These are phyloP conservation scores for Brachystomella parvula DNA, from an alignment of 1,140 invertebrate species.

Conservation along the genomic window DNA sequence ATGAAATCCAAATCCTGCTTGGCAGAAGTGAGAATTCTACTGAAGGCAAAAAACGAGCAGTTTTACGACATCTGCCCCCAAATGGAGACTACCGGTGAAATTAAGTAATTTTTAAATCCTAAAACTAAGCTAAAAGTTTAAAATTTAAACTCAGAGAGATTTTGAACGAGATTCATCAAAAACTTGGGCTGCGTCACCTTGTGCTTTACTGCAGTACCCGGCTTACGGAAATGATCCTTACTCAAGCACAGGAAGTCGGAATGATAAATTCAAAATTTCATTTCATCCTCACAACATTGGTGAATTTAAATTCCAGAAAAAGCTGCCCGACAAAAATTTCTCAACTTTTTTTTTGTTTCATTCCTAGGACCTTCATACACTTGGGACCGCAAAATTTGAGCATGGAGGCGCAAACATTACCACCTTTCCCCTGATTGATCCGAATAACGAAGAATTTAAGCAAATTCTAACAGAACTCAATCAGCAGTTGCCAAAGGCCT, in stretches of 20 bases:
- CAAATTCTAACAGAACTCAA: not conserved
- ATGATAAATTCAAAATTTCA: constrained; percentile 66
- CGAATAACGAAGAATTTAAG: constrained; percentile 61
- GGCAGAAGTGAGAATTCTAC: not conserved
- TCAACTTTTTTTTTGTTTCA: too few relatives aligned
- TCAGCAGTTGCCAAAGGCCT: too few relatives aligned
- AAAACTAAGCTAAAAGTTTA: not conserved
- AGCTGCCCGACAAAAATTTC: too few relatives aligned
- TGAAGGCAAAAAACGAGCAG: not conserved
- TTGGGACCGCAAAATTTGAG: constrained; percentile 86
- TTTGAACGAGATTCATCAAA: constrained; percentile 66
- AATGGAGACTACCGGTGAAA: constrained; percentile 42
- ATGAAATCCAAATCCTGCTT: not conserved
- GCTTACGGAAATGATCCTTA: constrained; percentile 57
- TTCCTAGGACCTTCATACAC: constrained; percentile 71
- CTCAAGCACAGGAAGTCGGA: constrained; percentile 74
- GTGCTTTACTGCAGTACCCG: constrained; percentile 65
- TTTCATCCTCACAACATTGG: constrained; percentile 68
- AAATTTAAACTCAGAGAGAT: constrained; percentile 53
- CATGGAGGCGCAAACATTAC: constrained; percentile 90
- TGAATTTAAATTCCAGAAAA: constrained; percentile 48
- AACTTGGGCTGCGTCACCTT: constrained; percentile 59
- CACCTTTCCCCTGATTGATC: constrained; percentile 73
- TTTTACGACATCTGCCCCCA: not conserved
- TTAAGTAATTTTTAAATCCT: not conserved